Base-by-base conservation (phyloP, 2,113 vertebrate genomes). In the Empidonax alnorum region DNA sequence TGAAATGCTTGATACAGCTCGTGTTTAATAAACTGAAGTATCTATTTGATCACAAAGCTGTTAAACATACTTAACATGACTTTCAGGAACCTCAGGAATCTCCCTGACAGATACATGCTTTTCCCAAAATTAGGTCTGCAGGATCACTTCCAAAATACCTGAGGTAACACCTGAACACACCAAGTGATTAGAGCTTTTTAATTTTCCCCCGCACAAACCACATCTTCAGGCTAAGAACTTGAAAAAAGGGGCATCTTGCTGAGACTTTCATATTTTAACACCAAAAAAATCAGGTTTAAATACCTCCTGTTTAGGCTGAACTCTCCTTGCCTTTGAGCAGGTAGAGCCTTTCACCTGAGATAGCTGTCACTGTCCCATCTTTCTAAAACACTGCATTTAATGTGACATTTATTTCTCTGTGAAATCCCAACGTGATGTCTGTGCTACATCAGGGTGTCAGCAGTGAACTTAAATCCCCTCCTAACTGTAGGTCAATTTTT, bases 31-130 rank as follows among this genome's bases (percentile, higher is more conserved):
- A 92, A 59, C 5, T 3, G 18, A 59, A 82, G 21, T 33, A 74
- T 21, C 18, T 41, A 1, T 73, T 91, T 84, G 50, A 78, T 41
- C 42, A 67, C 24, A 46, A 90, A 16, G n/a, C 59, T 58, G 5
- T 5, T 52, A 63, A 66, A 21, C 5, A 14, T 35, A 39, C 6
- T 28, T 47, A 75, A 53, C 0, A 1, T 2, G 33, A 35, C 30
- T 74, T 79, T 67, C 16, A 35, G 50, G 37, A 86, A 81, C 25
- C 14, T 80, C 49, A 68, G 15, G 11, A 69, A 33, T 24, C 14
- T 77, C 42, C 25, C 35, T 92, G 27, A 47, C 8, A 66, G 15
- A 27, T 27, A 74, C 2, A 46, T 18, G 6, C 11, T 86, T 66
- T 46, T 75, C 46, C 44, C 39, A 83, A 77, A 87, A 39, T 39